Percentiles rank a stretch among this genome's conserved stretches.
Conservation (phyloP, 2,888 invertebrate species). For the Sarcophaga variegata region DNA sequence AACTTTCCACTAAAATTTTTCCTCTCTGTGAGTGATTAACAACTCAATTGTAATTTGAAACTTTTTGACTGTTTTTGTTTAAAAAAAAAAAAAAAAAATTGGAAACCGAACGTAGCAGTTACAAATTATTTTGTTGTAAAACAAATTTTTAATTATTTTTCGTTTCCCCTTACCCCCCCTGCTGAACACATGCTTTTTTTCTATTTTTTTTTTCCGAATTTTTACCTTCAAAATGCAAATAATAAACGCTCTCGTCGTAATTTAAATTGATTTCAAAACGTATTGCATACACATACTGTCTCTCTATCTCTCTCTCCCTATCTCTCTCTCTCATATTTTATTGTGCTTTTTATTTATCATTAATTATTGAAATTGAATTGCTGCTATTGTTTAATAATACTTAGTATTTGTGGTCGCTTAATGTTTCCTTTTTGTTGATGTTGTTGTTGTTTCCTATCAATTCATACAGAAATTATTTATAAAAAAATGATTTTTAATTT, state of each 20-base stretch:
- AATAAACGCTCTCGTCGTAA: not conserved
- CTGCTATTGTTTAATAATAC: not conserved
- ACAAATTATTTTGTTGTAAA: conserved; percentile 25
- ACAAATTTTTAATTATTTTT: conserved; percentile 47
- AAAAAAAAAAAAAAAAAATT: not conserved
- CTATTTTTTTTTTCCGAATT: not conserved
- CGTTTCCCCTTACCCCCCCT: not conserved
- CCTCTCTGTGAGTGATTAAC: not conserved
- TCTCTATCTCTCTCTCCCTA: no score
- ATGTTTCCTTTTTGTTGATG: not conserved
- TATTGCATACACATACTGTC: no score
- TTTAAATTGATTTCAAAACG: no score
- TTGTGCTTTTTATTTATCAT: not conserved
- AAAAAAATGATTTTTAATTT: not conserved
- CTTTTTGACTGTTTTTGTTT: no score
- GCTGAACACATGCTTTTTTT: conserved; percentile 36
- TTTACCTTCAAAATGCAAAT: not conserved
- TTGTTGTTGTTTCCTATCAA: not conserved
- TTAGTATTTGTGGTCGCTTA: no score
- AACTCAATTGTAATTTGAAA: not conserved
- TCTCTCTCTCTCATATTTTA: not conserved
- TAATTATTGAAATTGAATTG: not conserved
- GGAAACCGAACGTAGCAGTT: not conserved
- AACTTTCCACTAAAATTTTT: not conserved
- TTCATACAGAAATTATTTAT: not conserved